phyloP scores from a whole-genome alignment of 2,113 vertebrate species.

The Pseudopodoces humilis region DNA sequence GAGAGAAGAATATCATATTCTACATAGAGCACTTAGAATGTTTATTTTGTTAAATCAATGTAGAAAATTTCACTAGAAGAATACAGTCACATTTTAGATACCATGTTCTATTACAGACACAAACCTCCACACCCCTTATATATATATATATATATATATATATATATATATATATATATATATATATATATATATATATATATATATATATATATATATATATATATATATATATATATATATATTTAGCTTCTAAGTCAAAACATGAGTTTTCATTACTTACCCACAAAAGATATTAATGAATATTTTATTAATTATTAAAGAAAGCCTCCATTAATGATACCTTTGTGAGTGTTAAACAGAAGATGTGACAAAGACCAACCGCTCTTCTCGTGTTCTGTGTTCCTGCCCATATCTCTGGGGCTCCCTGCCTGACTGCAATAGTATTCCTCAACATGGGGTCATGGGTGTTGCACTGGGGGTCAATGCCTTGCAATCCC shows the following conservation, averaged over 20 bases:
- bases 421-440: neutral
- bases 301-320: neutral
- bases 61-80: neutral
- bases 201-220: neutral
- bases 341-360: neutral
- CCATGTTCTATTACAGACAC: neutral
- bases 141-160: neutral
- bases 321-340: neutral
- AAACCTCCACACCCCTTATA: accelerated
- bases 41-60: neutral
- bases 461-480: neutral
- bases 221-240: neutral
- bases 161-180: neutral
- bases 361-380: neutral
- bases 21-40: neutral
- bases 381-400: accelerated
- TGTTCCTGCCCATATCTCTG: neutral
- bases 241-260: neutral
- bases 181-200: neutral
- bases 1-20: neutral
- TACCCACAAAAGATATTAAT: neutral
- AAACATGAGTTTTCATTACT: neutral
- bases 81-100: neutral
- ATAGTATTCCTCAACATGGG: accelerated
- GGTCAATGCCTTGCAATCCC: neutral